Evolutionary conservation across 1,140 invertebrate species (phyloP).

Genomic region (Drosophila orena): DNA sequence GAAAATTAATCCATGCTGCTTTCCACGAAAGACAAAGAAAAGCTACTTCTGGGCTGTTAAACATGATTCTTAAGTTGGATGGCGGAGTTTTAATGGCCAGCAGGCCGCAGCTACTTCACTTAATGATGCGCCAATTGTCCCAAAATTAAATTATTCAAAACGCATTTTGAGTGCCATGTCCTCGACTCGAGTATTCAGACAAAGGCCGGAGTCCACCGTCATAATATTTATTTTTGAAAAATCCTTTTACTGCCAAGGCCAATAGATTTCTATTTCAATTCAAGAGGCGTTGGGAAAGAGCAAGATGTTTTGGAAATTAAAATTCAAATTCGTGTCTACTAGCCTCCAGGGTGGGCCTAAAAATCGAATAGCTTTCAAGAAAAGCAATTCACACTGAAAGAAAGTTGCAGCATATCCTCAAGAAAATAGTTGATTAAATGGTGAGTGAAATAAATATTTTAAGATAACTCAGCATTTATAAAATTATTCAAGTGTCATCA

Average conservation of each 20-base stretch:
- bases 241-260: constrained; percentile 49
- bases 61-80: constrained; percentile 34
- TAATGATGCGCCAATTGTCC: constrained; percentile 66
- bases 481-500: too few species aligned
- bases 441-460: background rate
- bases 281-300: background rate
- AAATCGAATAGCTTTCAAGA: constrained; percentile 8
- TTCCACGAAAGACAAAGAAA: constrained; percentile 34
- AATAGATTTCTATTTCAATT: constrained; percentile 25
- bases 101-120: constrained; percentile 55
- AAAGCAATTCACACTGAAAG: background rate
- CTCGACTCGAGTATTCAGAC: constrained; percentile 44
- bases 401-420: too few species aligned
- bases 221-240: constrained; percentile 61
- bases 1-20: constrained; percentile 70
- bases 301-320: constrained; percentile 50
- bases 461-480: background rate
- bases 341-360: constrained; percentile 47
- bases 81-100: constrained; percentile 24
- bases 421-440: background rate
- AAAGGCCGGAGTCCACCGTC: constrained; percentile 31
- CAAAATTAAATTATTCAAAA: constrained; percentile 72
- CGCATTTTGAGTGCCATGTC: constrained; percentile 36
- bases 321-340: constrained; percentile 75
- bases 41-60: constrained; percentile 21